Evolutionary conservation across 2,797 vertebrate species (phyloP), one percentile per base, ranked within the genome.

Genomic region (Saxicola maurus): DNA sequence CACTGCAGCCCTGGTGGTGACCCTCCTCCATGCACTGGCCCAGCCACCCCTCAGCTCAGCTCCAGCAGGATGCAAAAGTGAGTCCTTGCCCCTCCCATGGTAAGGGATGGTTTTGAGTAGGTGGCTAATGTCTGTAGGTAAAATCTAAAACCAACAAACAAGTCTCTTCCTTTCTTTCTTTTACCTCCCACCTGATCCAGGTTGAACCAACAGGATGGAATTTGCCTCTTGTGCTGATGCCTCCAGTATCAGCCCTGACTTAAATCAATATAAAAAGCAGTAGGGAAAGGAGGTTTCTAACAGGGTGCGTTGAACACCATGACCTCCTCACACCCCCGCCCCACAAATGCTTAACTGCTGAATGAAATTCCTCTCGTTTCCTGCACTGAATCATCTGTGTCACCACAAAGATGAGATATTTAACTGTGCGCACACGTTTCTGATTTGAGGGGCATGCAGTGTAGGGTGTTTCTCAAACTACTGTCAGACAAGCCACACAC

Each of bases 311-410:
- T 62, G 77, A 87, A 87, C 85, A 91, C 56, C 71, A 15, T 81
- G 87, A 93, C 79, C 82, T 82, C 77, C 85, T 95, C 84, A 86
- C 91, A 93, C 85, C 91, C 89, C 94, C 31, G 33, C 71, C 86
- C 78, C 91, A 74, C 87, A 86, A 93, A 84, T 51, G 67, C 94
- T 93, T 42, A 80, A 77, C 78, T 91, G 87, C 87, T 92, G 88
- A 90, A 91, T 60, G 80, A 87, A 95, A 95, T 86, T 91, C 94
- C 82, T 95, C 83, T 92, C 55, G 31, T 87, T 94, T 94, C 88
- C 92, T 96, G 90, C 86, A 89, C 61, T 91, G 86, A 91, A 93
- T 95, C 91, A 94, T 96, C 93, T 94, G 92, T 94, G 94, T 94
- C 93, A 91, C 90, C 87, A 94, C 91, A 94, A 93, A 92, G 93